Base-by-base conservation (phyloP, 2,888 invertebrate species). In the Lasioglossum morio region DNA sequence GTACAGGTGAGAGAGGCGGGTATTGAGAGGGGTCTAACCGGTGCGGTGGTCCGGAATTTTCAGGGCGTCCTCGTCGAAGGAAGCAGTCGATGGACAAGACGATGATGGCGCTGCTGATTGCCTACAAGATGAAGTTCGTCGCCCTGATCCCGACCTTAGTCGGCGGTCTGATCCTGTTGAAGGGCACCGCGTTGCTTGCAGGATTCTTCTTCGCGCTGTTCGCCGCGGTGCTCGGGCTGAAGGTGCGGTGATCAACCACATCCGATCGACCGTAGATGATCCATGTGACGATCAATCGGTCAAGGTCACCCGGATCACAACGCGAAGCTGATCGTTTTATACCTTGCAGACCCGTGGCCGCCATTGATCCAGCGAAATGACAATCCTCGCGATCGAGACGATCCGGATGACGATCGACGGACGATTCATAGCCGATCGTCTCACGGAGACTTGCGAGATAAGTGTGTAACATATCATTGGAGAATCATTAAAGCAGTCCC, bases 181-280 rank as follows among this genome's bases (percentile, higher is more conserved):
- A 97, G 7, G 98, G 97, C 85, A 97, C 98, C 0, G 98, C 98
- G 0, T 97, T 98, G 30, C 94, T 98, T 83, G 98, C 98, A 34
- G 98, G 98, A 88, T 98, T 98, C 95, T 98, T 98, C 96, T 98
- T 98, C 94, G 98, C 98, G 0, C 95, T 98, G 23, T 98, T 98
- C 92, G 97, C 98, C 77, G 98, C 98, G 2, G 97, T 97, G 7
- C 97, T 98, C 96, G 98, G 97, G 80, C 95, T 98, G 86, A 98
- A 94, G 86, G 76, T 86, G 30, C 91, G 82, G 37, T 91, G 88
- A 90, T 27, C 60, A 5, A 30, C 16, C 53, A 10, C 23, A 10
- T 53, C 53, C 60, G 63, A 63, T 63, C 63, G 63, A 30, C 27
- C 30, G 16, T 63, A 30, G 63, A 63, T 16, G 63, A 63, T 63